Conservation (phyloP, 2,113 vertebrate species). For the Trochalopteron elliotii region DNA sequence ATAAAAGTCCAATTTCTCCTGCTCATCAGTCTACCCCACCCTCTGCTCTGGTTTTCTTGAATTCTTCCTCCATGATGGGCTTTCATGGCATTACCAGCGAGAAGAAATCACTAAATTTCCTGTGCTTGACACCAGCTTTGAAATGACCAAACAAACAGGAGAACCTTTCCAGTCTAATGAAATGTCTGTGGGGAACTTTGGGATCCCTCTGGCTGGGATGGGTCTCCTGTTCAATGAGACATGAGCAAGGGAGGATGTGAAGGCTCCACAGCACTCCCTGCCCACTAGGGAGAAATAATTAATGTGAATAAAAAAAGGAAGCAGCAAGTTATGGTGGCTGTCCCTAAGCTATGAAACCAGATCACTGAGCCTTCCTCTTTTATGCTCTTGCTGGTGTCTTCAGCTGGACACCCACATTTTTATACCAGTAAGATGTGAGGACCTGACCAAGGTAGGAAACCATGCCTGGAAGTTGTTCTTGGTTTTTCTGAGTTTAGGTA, state of each 20-base stretch:
- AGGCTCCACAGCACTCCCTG: background rate
- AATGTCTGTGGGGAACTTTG: background rate
- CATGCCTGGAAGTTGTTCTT: background rate
- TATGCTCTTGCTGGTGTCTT: background rate
- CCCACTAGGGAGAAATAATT: background rate
- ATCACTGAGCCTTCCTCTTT: background rate
- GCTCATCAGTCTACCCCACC: background rate
- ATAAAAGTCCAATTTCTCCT: background rate
- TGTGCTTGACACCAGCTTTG: background rate
- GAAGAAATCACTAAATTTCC: background rate
- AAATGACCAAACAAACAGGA: background rate
- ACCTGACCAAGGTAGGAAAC: background rate
- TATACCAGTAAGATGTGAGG: background rate
- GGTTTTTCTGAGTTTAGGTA: background rate
- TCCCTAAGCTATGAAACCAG: background rate
- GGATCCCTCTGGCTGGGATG: background rate
- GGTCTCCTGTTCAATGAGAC: background rate
- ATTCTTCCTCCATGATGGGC: background rate
- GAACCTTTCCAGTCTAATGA: background rate
- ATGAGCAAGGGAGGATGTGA: rapidly evolving
- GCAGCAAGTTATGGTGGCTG: background rate
- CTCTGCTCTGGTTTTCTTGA: background rate
- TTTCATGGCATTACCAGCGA: background rate
- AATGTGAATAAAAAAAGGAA: background rate
- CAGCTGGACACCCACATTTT: background rate